Evolutionary conservation across 1,140 invertebrate species (phyloP), one percentile per base, ranked within the genome.

Genomic region (Streblospio benedicti): DNA sequence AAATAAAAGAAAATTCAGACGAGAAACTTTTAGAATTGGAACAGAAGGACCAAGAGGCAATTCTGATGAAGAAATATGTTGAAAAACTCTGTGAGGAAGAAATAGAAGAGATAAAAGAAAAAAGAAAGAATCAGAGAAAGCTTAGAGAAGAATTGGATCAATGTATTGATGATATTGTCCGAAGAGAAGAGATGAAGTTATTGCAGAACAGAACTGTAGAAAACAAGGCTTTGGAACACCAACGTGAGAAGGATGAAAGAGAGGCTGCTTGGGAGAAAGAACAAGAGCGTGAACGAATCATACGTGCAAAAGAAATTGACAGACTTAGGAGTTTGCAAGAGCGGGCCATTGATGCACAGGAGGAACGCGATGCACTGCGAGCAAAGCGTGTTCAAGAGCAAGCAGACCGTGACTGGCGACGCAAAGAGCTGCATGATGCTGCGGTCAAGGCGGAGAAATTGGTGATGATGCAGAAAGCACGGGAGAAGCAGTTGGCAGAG

Each of bases 191-290:
- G 16, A 51, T 70, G 9, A 67, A 71, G 53, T 65, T 66, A 50
- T 61, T 74, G 47, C 73, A 76, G 60, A 76, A 78, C 28, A 66
- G 67, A 58, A 61, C 69, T 9, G 71, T 73, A 30, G 76, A 77
- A 54, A 35, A 68, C 20, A 76, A 73, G 64, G 73, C 77, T 6
- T 57, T 76, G 5, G 71, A 77, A 56, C 75, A 69, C 63, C 71
- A 74, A 67, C 74, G 72, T 61, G 68, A 77, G 64, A 77, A 77
- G 65, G 76, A 76, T 72, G 75, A 76, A 63, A 62, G 76, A 63
- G 76, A 79, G 61, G 70, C 70, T 23, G 73, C 68, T 14, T 76
- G 66, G 64, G 75, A 79, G 56, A 67, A 65, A 32, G 75, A 79
- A 59, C 72, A 75, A 59, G 71, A 74, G 52, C 67, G 67, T 52